phyloP scores from a whole-genome alignment of 2,113 vertebrate genomes.

The Pimephales promelas region DNA sequence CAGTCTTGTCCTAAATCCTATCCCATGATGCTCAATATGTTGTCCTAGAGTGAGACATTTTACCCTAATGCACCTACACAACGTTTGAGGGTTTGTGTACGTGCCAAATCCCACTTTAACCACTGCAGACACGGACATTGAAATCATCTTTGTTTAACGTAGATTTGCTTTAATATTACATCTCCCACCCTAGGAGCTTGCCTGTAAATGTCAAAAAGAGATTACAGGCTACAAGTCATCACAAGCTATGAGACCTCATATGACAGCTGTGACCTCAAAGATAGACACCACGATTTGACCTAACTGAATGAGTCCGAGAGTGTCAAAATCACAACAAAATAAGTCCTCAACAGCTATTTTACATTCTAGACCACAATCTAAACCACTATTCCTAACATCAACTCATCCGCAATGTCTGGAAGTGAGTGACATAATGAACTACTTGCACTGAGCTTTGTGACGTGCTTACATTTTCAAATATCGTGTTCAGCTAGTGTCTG shows the following conservation, averaged over 20 bases:
- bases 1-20: no score
- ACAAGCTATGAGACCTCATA: constrained; percentile 27
- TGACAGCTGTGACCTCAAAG: constrained; percentile 12
- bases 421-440: not conserved
- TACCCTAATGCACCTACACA: no score
- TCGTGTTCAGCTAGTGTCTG: not conserved
- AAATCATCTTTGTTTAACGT: not conserved
- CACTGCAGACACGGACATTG: not conserved
- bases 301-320: not conserved
- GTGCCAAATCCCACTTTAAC: no score
- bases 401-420: not conserved
- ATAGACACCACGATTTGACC: not conserved
- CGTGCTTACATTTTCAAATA: not conserved
- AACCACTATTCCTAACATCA: not conserved
- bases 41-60: no score
- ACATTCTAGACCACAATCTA: not conserved
- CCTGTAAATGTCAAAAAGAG: constrained; percentile 38
- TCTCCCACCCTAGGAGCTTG: constrained; percentile 23
- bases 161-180: constrained; percentile 29
- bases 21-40: no score
- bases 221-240: constrained; percentile 26
- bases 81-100: no score
- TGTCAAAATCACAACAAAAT: not conserved
- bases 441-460: not conserved
- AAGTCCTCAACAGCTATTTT: not conserved